Evolutionary conservation across 2,797 vertebrate species (phyloP), one percentile per base, ranked within the genome.

Genomic region (Serranus cabrilla): DNA sequence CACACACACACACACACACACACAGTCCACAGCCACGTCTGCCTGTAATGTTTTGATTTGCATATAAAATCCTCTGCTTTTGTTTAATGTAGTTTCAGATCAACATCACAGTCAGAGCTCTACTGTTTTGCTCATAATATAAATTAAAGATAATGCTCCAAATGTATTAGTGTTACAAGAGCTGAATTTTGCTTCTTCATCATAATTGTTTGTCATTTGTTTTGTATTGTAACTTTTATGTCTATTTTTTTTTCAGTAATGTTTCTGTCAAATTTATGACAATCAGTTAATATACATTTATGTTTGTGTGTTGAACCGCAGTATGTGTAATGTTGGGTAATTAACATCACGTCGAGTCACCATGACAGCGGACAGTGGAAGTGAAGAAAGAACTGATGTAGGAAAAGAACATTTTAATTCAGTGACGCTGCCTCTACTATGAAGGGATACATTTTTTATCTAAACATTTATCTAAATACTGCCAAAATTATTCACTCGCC

Each of bases 391-490:
- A 70, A 40, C 52, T 25, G 46, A 45, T 10, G 46, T 39, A 39
- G 47, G 25, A 49, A 70, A 71, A 39, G 8, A 49, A n/a, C 43
- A 55, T 34, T 17, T 34, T 17, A 51, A 56, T 74, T 66, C 43
- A 63, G 57, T 66, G 66, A 69, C 5, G 34, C 63, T 66, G 82
- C 75, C 40, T 17, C 61, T 47, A 66, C 51, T 77, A 55, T 80
- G 72, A 80, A 58, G 58, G 31, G 40, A 73, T 21, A 0, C 37
- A 39, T 62, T 76, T 60, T 76, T 78, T 64, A 81, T 86, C 49
- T 57, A 66, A 82, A 60, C 16, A 23, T 73, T 85, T 52, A 69
- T 90, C 81, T 79, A 92, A 92, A n/a, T n/a, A n/a, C n/a, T n/a
- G n/a, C n/a, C n/a, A n/a, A n/a, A n/a, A n/a, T n/a, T n/a, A n/a